A percentile compares a stretch with the other conserved stretches of the same genome.
Conservation (phyloP, 2,888 invertebrate genomes). For the Nudaria mundana region DNA sequence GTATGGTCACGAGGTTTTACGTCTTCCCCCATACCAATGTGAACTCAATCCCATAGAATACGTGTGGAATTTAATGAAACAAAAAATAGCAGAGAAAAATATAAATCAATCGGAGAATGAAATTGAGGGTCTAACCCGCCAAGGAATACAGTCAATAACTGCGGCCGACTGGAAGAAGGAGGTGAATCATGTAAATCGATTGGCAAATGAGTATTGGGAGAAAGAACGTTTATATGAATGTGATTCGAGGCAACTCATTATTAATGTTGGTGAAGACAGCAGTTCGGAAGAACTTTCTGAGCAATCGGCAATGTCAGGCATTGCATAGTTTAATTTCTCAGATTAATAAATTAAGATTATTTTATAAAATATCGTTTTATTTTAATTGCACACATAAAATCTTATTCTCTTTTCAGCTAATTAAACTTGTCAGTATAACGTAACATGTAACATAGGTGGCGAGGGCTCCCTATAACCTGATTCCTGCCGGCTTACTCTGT, state of each 20-base stretch:
- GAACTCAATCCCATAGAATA: neutral
- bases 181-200: neutral
- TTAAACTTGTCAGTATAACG: no score
- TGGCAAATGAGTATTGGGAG: neutral
- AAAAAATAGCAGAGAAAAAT: neutral
- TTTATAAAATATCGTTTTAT: no score
- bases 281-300: neutral
- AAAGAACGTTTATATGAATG: neutral
- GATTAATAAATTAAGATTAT: no score
- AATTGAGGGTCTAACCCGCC: neutral
- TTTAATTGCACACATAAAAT: no score
- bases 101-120: neutral
- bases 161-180: neutral
- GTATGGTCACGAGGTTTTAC: neutral
- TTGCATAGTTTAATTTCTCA: no score
- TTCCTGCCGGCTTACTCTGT: no score
- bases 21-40: neutral
- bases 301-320: no score
- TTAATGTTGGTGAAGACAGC: neutral
- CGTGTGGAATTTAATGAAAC: no score
- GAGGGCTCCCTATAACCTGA: no score
- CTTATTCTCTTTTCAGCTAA: no score
- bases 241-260: neutral
- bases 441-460: no score
- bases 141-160: neutral